Base-by-base conservation (phyloP, 92 coral and sea anemone species). In the Chrysogorgia sp. region DNA sequence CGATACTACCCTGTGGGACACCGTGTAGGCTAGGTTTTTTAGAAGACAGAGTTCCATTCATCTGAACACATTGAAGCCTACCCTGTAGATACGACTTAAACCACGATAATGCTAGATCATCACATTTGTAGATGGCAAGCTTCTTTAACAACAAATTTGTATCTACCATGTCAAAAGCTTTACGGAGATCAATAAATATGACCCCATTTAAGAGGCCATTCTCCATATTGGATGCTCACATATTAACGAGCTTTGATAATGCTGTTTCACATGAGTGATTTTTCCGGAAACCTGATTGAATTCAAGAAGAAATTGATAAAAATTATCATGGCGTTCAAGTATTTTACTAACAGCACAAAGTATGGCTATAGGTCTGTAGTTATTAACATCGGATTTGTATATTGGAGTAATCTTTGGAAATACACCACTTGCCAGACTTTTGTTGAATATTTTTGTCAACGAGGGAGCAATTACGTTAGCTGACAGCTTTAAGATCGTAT, bases 361-460 rank as follows among this genome's bases (percentile, higher is more conserved):
- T n/a, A 74, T 74, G 33, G 79, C 47, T 31, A 71, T 71, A 10
- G 79, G 79, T 7, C 70, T 49, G 61, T 71, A 71, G 25, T 71
- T 71, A 32, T 20, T 50, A 59, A 55, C 1, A 40, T 71, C 81
- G 0, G 81, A 75, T 58, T 57, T 75, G 26, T 17, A 48, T 7
- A 59, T 55, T 75, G 81, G 81, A 13, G 81, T 58, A 24, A 75
- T 31, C 49, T 33, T 58, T 63, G 83, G 83, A 57, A 78, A 78
- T 15, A 12, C 7, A n/a, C 83, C 75, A 12, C 57, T n/a, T 1
- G 58, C 1, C 7, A 78, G 40, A 40, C 83, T 78, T 64, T 45
- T 40, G 26, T 78, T 78, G 17, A 78, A 58, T 26, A 78, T 64
- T 2, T 25, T 1, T 0, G 83, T 64, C 41, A 78, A 32, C 17